Evolutionary conservation across 2,888 invertebrate genomes (phyloP).

Genomic region (Lepidochitona cinerea): DNA sequence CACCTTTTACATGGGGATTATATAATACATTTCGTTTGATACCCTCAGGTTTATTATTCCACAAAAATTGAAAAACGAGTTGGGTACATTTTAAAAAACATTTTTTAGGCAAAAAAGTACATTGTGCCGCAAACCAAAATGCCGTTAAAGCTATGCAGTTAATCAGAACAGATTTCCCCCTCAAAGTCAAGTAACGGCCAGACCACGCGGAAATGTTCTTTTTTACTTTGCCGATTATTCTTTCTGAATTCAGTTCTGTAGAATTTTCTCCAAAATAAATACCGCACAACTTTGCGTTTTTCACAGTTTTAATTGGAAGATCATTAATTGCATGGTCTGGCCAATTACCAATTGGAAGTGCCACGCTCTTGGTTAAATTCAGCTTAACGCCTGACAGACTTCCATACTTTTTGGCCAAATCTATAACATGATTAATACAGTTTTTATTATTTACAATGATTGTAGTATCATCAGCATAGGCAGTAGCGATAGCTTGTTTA

Average conservation of each 20-base stretch:
- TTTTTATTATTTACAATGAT: constrained; percentile 5
- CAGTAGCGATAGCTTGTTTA: background rate
- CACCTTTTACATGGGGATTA: background rate
- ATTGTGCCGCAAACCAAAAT: background rate
- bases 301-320: background rate
- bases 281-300: background rate
- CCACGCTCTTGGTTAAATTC: constrained; percentile 26
- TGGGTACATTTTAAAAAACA: background rate
- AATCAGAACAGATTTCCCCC: background rate
- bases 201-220: background rate
- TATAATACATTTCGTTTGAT: background rate
- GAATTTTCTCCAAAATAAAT: background rate
- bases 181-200: background rate
- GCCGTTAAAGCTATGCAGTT: background rate
- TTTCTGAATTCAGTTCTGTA: background rate
- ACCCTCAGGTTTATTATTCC: background rate
- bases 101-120: background rate
- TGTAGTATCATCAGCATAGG: constrained; percentile 17
- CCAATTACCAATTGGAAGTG: constrained; percentile 3
- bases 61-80: background rate
- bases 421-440: background rate
- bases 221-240: background rate
- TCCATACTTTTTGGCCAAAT: constrained; percentile 5
- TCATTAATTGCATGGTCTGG: background rate
- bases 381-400: constrained; percentile 27